phyloP scores from a whole-genome alignment of 2,113 vertebrate species.

The Urocynchramus pylzowi region DNA sequence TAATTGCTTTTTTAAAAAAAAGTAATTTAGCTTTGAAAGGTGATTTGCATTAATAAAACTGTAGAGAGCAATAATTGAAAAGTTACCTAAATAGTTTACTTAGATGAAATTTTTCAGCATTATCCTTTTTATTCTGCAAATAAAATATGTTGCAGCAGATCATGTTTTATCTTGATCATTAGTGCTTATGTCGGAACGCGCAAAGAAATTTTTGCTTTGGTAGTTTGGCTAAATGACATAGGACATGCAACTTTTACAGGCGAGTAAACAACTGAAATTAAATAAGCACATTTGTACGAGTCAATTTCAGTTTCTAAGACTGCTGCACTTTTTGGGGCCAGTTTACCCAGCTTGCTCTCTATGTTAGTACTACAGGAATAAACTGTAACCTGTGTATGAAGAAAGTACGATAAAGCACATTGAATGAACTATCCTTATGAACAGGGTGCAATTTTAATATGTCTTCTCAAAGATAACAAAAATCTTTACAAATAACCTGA shows the following conservation, averaged over 20 bases:
- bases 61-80: neutral
- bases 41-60: neutral
- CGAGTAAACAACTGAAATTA: neutral
- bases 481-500: constrained; percentile 78
- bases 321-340: neutral
- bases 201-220: neutral
- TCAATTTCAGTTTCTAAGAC: neutral
- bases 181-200: rapidly evolving
- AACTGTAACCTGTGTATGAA: neutral
- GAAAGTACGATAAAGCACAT: neutral
- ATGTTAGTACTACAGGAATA: neutral
- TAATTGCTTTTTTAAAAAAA: rapidly evolving
- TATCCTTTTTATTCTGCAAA: neutral
- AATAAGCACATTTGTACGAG: neutral
- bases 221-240: neutral
- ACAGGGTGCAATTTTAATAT: neutral
- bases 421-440: neutral
- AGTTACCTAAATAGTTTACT: neutral
- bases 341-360: neutral
- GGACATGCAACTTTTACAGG: neutral
- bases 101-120: neutral
- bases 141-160: neutral
- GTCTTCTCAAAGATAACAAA: neutral
- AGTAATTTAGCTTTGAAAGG: neutral
- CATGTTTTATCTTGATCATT: neutral